These are phyloP conservation scores for Choristoneura fumiferana DNA, from an alignment of 1,140 invertebrate species.

Conservation along the genomic window DNA sequence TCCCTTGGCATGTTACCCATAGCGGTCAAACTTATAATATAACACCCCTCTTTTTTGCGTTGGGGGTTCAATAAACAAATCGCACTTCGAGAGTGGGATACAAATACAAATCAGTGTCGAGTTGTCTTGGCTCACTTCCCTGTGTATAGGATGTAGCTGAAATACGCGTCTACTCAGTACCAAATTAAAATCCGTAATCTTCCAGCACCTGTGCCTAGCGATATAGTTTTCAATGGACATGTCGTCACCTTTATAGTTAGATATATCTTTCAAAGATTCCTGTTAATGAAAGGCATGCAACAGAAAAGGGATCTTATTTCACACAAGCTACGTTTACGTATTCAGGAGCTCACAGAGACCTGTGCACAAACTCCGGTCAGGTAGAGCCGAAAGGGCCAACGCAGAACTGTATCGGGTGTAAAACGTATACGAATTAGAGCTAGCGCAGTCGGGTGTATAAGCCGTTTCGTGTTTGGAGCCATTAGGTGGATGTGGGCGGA, in stretches of 20 bases:
- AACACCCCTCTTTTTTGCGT: too few species aligned
- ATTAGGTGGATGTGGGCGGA: slow-evolving; percentile 51
- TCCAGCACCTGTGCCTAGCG: too few species aligned
- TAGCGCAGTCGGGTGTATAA: not conserved
- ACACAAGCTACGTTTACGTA: not conserved
- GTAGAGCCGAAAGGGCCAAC: slow-evolving; percentile 7
- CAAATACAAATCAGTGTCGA: too few species aligned
- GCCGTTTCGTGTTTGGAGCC: not conserved
- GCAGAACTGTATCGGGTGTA: not conserved
- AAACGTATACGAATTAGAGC: not conserved
- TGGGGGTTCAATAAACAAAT: too few species aligned
- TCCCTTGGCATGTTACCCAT: too few species aligned
- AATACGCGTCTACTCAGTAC: too few species aligned
- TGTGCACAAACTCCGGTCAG: not conserved
- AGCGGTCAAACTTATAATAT: too few species aligned
- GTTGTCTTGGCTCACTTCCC: too few species aligned
- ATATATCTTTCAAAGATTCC: not conserved
- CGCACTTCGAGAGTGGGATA: too few species aligned
- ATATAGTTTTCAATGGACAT: slow-evolving; percentile 9
- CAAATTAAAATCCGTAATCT: too few species aligned
- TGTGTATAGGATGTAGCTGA: too few species aligned
- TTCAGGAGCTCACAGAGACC: not conserved
- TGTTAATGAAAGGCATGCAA: not conserved
- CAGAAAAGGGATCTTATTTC: not conserved
- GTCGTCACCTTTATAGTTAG: not conserved